Evolutionary conservation across 2,113 vertebrate species (phyloP).

Genomic region (Laticauda colubrina): DNA sequence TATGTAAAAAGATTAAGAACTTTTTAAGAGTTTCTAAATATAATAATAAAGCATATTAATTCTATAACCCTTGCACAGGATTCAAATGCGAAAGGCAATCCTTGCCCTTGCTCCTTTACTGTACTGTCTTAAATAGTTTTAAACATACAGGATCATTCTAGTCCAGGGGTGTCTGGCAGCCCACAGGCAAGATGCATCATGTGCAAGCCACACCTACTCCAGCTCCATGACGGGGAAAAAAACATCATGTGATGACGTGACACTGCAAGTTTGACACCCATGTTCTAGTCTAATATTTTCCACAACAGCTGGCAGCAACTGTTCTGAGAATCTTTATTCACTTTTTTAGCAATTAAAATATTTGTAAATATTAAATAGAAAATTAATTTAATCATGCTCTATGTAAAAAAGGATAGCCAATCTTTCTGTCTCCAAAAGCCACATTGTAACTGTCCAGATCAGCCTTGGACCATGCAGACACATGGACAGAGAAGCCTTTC

Average conservation of each 20-base stretch:
- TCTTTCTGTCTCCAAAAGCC: background rate
- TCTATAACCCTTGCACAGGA: background rate
- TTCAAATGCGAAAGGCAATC: background rate
- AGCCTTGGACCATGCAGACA: background rate
- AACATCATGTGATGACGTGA: too few species aligned
- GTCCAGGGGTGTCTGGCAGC: too few species aligned
- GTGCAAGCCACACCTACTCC: too few species aligned
- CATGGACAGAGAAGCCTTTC: background rate
- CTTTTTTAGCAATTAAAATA: background rate
- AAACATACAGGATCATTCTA: background rate
- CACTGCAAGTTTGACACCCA: too few species aligned
- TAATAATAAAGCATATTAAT: background rate
- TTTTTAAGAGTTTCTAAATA: background rate
- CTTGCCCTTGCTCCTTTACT: background rate
- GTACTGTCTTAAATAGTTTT: background rate
- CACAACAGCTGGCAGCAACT: background rate
- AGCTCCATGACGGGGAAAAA: too few species aligned
- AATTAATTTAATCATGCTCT: background rate
- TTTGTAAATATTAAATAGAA: background rate
- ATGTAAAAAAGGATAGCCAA: background rate
- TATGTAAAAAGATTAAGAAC: conserved; percentile 19
- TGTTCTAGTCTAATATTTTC: too few species aligned
- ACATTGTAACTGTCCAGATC: background rate
- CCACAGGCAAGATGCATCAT: too few species aligned
- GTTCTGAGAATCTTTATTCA: background rate